A percentile compares a stretch with the other conserved stretches of the same genome.
Conservation (phyloP, 2,113 vertebrate species). For the Numida meleagris region DNA sequence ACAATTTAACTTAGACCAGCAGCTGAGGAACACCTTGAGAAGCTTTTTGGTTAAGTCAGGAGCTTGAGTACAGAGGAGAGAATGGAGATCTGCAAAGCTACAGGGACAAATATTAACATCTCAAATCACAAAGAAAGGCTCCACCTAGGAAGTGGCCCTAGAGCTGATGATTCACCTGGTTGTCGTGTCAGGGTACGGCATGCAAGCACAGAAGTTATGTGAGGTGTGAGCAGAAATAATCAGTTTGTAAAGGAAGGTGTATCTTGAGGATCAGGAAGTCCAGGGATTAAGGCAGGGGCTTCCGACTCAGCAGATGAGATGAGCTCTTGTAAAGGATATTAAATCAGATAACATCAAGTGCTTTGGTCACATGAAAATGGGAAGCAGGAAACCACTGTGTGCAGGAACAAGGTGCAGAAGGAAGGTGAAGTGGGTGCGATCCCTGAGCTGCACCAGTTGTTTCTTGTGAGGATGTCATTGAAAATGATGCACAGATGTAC, state of each 20-base stretch:
- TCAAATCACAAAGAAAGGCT: conserved; percentile 46
- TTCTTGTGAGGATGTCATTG: background rate
- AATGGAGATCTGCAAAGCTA: conserved; percentile 3
- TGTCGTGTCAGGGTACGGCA: background rate
- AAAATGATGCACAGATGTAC: background rate
- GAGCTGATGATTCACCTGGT: conserved; percentile 55
- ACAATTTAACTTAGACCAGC: background rate
- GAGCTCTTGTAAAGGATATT: background rate
- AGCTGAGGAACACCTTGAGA: background rate
- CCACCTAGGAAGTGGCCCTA: conserved; percentile 32
- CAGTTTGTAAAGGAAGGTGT: background rate
- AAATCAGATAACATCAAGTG: background rate
- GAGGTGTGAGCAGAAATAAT: background rate
- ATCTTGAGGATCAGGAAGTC: background rate
- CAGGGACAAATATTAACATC: conserved; percentile 53
- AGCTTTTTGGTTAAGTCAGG: background rate
- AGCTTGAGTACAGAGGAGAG: background rate
- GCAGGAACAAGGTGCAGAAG: fast-evolving
- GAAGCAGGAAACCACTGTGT: background rate
- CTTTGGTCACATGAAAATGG: background rate
- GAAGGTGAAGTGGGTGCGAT: background rate
- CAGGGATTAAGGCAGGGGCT: background rate
- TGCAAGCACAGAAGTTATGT: conserved; percentile 38
- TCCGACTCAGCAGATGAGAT: background rate
- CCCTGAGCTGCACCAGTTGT: background rate